Base-by-base conservation (phyloP, 2,113 vertebrate genomes). In the Hemibagrus wyckioides region DNA sequence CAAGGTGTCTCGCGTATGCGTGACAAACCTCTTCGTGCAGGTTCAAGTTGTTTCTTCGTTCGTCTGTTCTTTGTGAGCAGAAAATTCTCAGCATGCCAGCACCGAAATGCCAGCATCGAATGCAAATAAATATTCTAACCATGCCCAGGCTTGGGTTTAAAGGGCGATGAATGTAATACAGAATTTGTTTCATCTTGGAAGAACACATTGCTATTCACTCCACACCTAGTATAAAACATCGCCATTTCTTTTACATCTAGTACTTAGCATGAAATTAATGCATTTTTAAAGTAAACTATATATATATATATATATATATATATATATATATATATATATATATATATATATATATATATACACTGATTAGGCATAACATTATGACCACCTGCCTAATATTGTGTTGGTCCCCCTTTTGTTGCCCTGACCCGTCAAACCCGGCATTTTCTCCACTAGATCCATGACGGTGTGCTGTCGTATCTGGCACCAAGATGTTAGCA, bases 101-200 rank as follows among this genome's bases (percentile, higher is more conserved):
- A 48, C 75, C 86, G 80, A 87, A 82, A 69, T 69, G 30, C 63
- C 69, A 69, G n/a, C n/a, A n/a, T n/a, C 56, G 25, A 87, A 80
- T 52, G 50, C 19, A 59, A 80, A 86, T 83, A 86, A 88, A 88
- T 86, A 59, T 80, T 73, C 15, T 28, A 81, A 81, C 69, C 39
- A 15, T 52, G 25, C 7, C 36, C 52, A 71, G 52, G 56, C 15
- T 15, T 86, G 52, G 48, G 41, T 85, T 83, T 57, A 80, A 85
- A 80, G 21, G 10, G 15, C 50, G 54, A 54, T 0, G 25, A 56
- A 83, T 39, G 52, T 15, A 67, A 80, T 67, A 80, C 23, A 50
- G 19, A 19, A 54, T 52, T 85, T 21, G 41, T 79, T 76, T 30
- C 3, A 9, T 85, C 41, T 67, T 67, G 30, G 59, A 77, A 54